Conservation (phyloP, 2,888 invertebrate genomes). For the Pheosia tremula region DNA sequence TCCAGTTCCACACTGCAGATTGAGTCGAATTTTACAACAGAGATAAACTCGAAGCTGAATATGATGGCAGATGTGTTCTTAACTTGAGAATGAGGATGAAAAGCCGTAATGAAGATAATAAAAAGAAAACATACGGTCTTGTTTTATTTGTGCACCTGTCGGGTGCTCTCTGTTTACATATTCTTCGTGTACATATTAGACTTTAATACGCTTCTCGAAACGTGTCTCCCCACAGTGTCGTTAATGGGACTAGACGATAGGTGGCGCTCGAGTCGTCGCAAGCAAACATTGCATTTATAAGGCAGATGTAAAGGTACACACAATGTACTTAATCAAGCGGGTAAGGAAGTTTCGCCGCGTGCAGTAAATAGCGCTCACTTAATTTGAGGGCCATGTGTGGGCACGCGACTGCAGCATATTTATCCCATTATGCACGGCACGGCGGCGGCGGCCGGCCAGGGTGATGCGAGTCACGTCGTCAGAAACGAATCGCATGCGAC, state of each 20-base stretch:
- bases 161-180: neutral
- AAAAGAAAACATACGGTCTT: constrained; percentile 17
- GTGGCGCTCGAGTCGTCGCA: constrained; percentile 15
- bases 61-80: neutral
- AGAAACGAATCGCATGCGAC: constrained; percentile 85
- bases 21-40: constrained; percentile 4
- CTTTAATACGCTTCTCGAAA: constrained; percentile 19
- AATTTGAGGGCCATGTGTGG: constrained; percentile 81
- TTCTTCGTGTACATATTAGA: constrained; percentile 3
- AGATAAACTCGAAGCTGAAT: constrained; percentile 1
- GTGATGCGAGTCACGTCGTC: constrained; percentile 82
- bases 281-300: constrained; percentile 56
- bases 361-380: constrained; percentile 79
- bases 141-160: constrained; percentile 15
- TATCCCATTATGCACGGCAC: constrained; percentile 83
- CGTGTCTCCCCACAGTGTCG: constrained; percentile 16
- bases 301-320: constrained; percentile 63
- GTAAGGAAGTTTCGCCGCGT: constrained; percentile 71
- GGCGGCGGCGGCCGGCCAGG: constrained; percentile 70
- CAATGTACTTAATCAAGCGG: constrained; percentile 75
- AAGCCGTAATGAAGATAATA: constrained; percentile 16
- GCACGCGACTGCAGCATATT: constrained; percentile 82
- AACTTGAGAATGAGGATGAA: neutral
- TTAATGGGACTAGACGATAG: constrained; percentile 44
- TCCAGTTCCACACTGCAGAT: neutral